phyloP scores from a whole-genome alignment of 2,888 invertebrate species.

The Megaustenia siamemsis region DNA sequence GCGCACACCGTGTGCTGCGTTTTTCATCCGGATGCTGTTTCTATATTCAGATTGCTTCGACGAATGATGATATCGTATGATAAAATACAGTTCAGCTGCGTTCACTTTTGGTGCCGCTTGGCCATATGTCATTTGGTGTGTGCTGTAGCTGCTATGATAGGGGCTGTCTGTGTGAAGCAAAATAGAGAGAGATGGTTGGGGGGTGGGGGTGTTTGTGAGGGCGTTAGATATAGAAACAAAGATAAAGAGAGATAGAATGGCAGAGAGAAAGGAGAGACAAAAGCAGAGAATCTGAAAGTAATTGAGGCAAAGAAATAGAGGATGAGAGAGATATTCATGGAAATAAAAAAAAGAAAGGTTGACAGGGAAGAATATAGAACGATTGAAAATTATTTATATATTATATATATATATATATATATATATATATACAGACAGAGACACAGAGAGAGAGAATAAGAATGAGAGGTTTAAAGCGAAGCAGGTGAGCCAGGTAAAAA shows the following conservation, averaged over 20 bases:
- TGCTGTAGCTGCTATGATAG: too few relatives aligned
- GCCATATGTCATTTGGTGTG: too few relatives aligned
- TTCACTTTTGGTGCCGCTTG: too few relatives aligned
- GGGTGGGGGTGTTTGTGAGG: conserved; percentile 10
- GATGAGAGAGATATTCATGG: conserved; percentile 53
- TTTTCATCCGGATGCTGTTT: too few relatives aligned
- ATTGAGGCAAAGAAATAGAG: conserved; percentile 43
- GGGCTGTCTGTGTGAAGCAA: not conserved
- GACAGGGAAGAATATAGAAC: too few relatives aligned
- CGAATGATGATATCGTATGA: not conserved
- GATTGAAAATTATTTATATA: too few relatives aligned
- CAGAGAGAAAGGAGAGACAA: conserved; percentile 31
- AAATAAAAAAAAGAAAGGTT: too few relatives aligned
- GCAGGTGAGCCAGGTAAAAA: not conserved
- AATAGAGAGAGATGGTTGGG: not conserved
- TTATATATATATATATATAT: too few relatives aligned
- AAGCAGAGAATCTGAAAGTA: conserved; percentile 22
- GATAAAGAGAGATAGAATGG: conserved; percentile 36
- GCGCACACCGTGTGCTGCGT: too few relatives aligned
- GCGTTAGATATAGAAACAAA: conserved; percentile 29
- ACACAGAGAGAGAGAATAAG: too few relatives aligned
- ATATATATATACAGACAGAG: too few relatives aligned
- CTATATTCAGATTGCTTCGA: too few relatives aligned
- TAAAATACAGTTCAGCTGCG: not conserved
- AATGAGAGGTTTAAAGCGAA: not conserved